Evolutionary conservation across 2,797 vertebrate species (phyloP).

Genomic region (Tiaroga cobitis): DNA sequence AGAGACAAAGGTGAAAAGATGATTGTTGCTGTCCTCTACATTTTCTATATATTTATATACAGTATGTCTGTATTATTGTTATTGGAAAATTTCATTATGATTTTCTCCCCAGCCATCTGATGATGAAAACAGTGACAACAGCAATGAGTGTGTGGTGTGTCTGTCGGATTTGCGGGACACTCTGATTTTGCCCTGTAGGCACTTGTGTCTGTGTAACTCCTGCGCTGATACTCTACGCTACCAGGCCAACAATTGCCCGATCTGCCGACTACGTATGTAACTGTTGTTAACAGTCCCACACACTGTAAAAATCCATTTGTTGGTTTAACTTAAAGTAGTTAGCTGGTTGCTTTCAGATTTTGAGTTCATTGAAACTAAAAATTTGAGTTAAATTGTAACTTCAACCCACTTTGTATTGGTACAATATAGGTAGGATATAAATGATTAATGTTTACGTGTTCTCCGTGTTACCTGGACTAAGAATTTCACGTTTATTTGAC

Average conservation of each 20-base stretch:
- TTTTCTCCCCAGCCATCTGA: constrained; percentile 83
- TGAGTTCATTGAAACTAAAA: neutral
- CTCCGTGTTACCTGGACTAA: no score
- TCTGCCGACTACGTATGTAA: constrained; percentile 95
- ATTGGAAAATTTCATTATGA: neutral
- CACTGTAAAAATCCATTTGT: neutral
- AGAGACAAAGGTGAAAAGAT: constrained; percentile 90
- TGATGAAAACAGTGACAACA: constrained; percentile 97
- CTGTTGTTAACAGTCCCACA: neutral
- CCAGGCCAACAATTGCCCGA: constrained; percentile 98
- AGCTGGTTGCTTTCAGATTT: neutral
- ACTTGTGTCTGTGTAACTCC: constrained; percentile 94
- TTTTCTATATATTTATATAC: neutral
- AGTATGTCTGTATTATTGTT: neutral
- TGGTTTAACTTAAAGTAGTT: neutral
- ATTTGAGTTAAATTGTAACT: neutral
- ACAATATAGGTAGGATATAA: no score
- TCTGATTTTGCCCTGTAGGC: constrained; percentile 94
- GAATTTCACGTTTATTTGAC: no score
- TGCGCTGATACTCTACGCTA: constrained; percentile 95
- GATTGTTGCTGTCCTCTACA: neutral
- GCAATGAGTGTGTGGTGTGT: constrained; percentile 97
- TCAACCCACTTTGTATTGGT: no score
- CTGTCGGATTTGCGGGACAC: constrained; percentile 94
- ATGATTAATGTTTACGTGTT: no score